These are phyloP conservation scores for Crypturellus tataupa DNA, from an alignment of 2,797 vertebrate genomes.

Conservation along the genomic window DNA sequence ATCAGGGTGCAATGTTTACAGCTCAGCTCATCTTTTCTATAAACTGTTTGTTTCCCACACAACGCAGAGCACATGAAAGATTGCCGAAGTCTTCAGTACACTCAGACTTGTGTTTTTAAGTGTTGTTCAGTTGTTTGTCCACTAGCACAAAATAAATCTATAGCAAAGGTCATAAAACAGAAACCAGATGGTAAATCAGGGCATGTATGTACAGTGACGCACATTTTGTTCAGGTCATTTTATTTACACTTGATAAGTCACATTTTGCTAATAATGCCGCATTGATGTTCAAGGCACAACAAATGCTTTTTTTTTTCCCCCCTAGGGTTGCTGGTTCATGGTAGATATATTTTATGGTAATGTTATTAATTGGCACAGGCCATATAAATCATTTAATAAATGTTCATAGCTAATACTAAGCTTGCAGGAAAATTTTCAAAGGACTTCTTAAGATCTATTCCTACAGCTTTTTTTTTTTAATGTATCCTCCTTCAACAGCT, in stretches of 20 bases:
- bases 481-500: neutral
- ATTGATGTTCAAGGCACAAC: constrained; percentile 27
- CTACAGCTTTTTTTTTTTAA: neutral
- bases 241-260: constrained; percentile 61
- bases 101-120: constrained; percentile 18
- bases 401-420: constrained; percentile 10
- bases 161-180: neutral
- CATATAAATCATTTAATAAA: neutral
- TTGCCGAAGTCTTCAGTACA: neutral
- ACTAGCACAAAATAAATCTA: constrained; percentile 10
- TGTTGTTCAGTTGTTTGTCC: constrained; percentile 33
- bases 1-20: neutral
- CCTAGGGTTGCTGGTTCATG: neutral
- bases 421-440: neutral
- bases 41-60: neutral
- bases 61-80: neutral
- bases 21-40: neutral
- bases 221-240: constrained; percentile 44
- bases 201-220: neutral
- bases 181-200: constrained; percentile 46
- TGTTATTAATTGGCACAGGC: constrained; percentile 24
- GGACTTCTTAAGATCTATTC: neutral
- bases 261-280: constrained; percentile 16
- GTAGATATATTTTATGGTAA: neutral
- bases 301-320: neutral